Conservation (phyloP, 92 coral and sea anemone genomes). For the Porites divaricata region DNA sequence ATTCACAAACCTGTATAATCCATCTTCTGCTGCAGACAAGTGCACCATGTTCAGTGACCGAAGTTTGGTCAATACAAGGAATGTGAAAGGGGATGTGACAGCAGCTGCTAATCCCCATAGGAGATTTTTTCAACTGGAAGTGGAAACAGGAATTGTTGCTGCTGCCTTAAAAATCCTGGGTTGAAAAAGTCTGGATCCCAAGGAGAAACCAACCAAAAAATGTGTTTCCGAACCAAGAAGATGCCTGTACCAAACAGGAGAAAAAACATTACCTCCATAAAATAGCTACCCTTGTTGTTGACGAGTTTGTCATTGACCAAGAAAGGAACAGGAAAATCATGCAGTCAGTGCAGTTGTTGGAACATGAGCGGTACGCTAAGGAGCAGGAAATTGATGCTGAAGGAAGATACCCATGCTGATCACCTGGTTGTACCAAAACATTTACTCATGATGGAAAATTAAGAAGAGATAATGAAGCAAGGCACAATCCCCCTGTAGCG, state of each 20-base stretch:
- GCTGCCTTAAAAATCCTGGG: slow-evolving; percentile 45
- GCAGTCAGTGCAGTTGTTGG: slow-evolving; percentile 31
- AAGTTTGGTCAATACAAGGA: slow-evolving; percentile 61
- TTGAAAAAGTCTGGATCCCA: too few relatives aligned
- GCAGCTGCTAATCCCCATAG: slow-evolving; percentile 53
- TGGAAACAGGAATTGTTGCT: slow-evolving; percentile 36
- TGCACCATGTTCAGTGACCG: slow-evolving; percentile 68
- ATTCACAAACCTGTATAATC: slow-evolving; percentile 48
- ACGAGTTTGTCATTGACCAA: slow-evolving; percentile 68
- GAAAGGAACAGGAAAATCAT: slow-evolving; percentile 53
- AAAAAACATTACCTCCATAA: too few relatives aligned
- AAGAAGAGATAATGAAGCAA: too few relatives aligned
- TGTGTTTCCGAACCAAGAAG: too few relatives aligned
- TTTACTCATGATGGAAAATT: too few relatives aligned
- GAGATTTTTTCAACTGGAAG: slow-evolving; percentile 42
- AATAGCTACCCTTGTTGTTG: slow-evolving; percentile 65
- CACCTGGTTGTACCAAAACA: not conserved
- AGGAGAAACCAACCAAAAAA: too few relatives aligned
- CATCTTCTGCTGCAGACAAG: slow-evolving; percentile 52
- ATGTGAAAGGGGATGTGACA: slow-evolving; percentile 57
- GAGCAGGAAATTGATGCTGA: slow-evolving; percentile 48
- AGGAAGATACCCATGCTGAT: slow-evolving; percentile 74
- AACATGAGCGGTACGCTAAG: slow-evolving; percentile 36
- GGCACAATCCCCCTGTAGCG: too few relatives aligned
- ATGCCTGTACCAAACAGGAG: too few relatives aligned